Evolutionary conservation across 1,140 invertebrate genomes (phyloP), one percentile per base, ranked within the genome.

Genomic region (Ooceraea biroi): DNA sequence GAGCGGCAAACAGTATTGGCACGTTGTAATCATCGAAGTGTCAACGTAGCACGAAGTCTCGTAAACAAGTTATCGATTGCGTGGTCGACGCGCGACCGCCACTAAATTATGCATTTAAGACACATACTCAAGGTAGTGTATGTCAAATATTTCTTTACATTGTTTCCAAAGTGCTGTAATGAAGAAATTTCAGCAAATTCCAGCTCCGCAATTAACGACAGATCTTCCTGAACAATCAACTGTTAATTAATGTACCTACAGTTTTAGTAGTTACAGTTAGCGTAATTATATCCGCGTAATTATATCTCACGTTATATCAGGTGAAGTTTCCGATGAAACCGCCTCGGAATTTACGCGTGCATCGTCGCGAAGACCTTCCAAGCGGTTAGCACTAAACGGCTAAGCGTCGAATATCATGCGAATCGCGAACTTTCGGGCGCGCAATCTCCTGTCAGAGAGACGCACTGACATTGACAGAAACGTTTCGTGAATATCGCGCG

Each of bases 391-490:
- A 25, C 19, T n/a, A n/a, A n/a, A 12, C 17, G 22, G 25, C 27
- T 80, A 57, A 71, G 50, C 12, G 10, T 27, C 50, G 41, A 69
- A 80, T 78, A 41, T 69, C 76, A 22, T 78, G 48, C 50, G 36
- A 63, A 2, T 41, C 19, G 48, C 50, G 19, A 68, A 57, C 36
- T 44, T 69, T 65, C 19, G 27, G n/a, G 12, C 46, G n/a, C 11
- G 25, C 44, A 66, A 71, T 71, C 14, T 71, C 22, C 27, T 2
- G 65, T 25, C 46, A 25, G 36, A 57, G 48, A 22, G n/a, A 41
- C 65, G 66, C 55, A 12, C 76, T 80, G 74, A 77, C 65, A 46
- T 69, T 71, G 76, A 80, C 65, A 46, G 65, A 71, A 69, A 57
- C 52, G 65, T 80, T 71, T 80, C 50, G 14, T 69, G 76, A 69